These are phyloP conservation scores for Myanophis thanlyinensis DNA, from an alignment of 2,113 vertebrate species.

Conservation along the genomic window DNA sequence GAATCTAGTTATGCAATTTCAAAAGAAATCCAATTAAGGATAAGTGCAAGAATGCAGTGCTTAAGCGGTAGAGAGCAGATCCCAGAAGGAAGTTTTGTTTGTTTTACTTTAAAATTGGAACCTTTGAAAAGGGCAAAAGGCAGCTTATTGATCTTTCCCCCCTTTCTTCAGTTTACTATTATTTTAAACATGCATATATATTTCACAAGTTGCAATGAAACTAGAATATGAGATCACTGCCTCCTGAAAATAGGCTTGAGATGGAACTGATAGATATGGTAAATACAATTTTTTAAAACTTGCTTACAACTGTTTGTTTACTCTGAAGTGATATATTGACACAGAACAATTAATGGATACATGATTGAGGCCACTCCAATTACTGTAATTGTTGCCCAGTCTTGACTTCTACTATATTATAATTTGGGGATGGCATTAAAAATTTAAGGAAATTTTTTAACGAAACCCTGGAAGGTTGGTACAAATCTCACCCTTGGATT, in stretches of 20 bases:
- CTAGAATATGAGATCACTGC: background rate
- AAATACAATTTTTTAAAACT: background rate
- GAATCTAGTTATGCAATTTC: conserved; percentile 28
- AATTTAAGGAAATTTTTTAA: background rate
- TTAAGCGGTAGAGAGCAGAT: conserved; percentile 6
- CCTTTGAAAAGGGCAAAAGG: conserved; percentile 30
- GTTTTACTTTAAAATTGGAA: conserved; percentile 44
- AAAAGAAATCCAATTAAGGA: conserved; percentile 61
- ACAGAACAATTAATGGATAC: background rate
- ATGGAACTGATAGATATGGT: background rate
- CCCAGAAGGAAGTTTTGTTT: conserved; percentile 26
- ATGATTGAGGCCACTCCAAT: background rate
- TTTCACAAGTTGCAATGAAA: background rate
- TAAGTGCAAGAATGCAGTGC: conserved; percentile 17
- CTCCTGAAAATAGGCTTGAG: background rate
- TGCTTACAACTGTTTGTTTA: background rate
- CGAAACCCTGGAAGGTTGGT: background rate
- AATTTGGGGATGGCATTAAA: background rate
- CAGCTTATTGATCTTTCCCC: background rate
- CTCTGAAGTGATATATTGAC: background rate
- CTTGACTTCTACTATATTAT: background rate
- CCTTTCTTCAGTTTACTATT: background rate
- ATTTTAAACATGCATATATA: background rate
- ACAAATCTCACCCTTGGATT: background rate
- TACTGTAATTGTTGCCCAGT: background rate